A percentile compares a stretch with the other conserved stretches of the same genome.
Conservation (phyloP, 2,797 vertebrate species). For the Buphagus erythrorhynchus region DNA sequence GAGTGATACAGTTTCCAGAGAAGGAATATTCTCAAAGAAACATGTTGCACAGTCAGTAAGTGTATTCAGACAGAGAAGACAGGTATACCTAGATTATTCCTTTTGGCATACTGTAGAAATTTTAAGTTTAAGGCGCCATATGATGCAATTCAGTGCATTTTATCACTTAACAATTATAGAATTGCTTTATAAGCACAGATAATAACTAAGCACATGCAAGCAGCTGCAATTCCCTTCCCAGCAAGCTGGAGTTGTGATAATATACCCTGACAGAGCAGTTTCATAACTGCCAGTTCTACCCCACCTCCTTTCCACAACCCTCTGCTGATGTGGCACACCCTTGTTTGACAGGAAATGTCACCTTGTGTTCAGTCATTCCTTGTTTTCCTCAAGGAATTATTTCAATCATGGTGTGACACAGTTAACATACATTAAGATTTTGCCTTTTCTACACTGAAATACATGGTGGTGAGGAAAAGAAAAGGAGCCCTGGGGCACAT, state of each 20-base stretch:
- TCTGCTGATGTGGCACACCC: slow-evolving; percentile 1
- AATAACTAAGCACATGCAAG: not conserved
- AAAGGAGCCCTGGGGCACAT: not conserved
- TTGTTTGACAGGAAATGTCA: slow-evolving; percentile 37
- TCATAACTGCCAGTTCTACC: not conserved
- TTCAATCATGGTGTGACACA: not conserved
- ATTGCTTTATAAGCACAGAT: slow-evolving; percentile 48
- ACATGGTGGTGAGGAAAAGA: not conserved
- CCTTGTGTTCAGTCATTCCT: not conserved
- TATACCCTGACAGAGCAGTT: not conserved
- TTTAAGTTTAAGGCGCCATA: not conserved
- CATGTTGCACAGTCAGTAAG: not conserved
- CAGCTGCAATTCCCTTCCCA: not conserved
- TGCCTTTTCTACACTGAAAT: not conserved
- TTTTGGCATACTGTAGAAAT: not conserved
- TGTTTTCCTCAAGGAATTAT: not conserved
- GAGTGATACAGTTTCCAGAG: not conserved
- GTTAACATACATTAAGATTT: not conserved
- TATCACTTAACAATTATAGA: not conserved
- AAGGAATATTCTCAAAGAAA: not conserved
- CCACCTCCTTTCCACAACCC: not conserved
- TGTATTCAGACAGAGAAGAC: not conserved
- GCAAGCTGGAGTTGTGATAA: not conserved
- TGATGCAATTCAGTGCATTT: slow-evolving; percentile 7
- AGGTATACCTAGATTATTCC: not conserved